Evolutionary conservation across 2,113 vertebrate species (phyloP), one percentile per base, ranked within the genome.

Genomic region (Stegastes partitus): DNA sequence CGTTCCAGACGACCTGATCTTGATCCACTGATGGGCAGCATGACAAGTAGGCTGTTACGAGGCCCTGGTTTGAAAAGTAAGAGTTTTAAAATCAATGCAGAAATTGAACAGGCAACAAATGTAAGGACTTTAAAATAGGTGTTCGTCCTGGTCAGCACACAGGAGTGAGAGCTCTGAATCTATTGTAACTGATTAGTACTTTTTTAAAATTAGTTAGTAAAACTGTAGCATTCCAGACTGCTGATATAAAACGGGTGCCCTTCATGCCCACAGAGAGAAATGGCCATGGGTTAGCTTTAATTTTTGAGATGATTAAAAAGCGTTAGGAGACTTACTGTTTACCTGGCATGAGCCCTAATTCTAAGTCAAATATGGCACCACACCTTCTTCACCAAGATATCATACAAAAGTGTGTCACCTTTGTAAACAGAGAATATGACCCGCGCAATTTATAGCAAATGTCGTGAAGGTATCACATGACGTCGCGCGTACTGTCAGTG

Each of bases 381-480:
- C 11, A 25, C 0, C 50, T 57, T 55, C 8, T 34, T 34, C 3
- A 25, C 49, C 23, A 18, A 9, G 50, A 21, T 67, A 18, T 39
- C 3, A 14, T 21, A 31, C 12, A 58, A 57, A 28, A 59, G 6
- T 21, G 31, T 9, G 7, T 34, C 31, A 19, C 58, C 34, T 42
- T 3, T 0, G 57, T 63, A 28, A 63, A 44, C 37, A 49, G 42
- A 54, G 26, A 23, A 74, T 11, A 53, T 44, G 18, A 79, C 23
- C 45, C 59, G 11, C 18, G 5, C 5, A 28, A 75, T 67, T 66
- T 25, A 39, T 44, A 70, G 42, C 22, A 68, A 54, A 62, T 34
- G 28, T 64, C 57, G 37, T 11, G n/a, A 14, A 78, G 59, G 79
- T 75, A 67, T 70, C 63, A 62, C 26, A 21, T 21, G 22, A 62